Evolutionary conservation across 2,797 vertebrate genomes (phyloP), one percentile per base, ranked within the genome.

Genomic region (Melanogrammus aeglefinus): DNA sequence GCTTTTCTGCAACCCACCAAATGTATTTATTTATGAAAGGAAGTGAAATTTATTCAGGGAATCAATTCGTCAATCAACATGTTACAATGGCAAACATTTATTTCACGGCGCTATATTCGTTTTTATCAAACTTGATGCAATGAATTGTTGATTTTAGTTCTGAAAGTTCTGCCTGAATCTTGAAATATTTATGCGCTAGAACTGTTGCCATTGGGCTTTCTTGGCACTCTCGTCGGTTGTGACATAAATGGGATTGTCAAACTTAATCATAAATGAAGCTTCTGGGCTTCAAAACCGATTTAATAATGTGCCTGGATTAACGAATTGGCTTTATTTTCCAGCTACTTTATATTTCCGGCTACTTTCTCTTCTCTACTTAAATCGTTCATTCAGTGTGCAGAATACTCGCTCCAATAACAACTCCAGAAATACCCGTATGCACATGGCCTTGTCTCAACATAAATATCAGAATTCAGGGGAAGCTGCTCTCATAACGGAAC

Each of bases 261-360:
- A n/a, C 72, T 38, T 74, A 39, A 74, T 74, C 72, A 74, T 38
- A 74, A 74, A 39, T 39, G 36, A 74, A 41, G 72, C 72, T 39
- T 36, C 33, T 36, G 29, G 69, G 69, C 51, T 63, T 63, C 51
- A 63, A n/a, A 63, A 63, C 5, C 51, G 51, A 63, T 63, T 33
- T 72, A 72, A 72, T 72, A 72, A 36, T 33, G 35, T 16, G 71
- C 31, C 71, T 72, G 71, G 71, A 72, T 72, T 33, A 72, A 33
- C 31, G 33, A 72, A 21, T 33, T 72, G 29, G 31, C 71, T 18
- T 33, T 35, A 72, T 72, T 72, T 72, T 72, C 31, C 70, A 72
- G 29, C 27, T 72, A 72, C 70, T 72, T 72, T 72, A 6, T 29
- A 14, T 18, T 31, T 29, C 24, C 31, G 16, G 35, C 35, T 72